Evolutionary conservation across 2,113 vertebrate species (phyloP), one percentile per base, ranked within the genome.

Genomic region (Erythrolamprus reginae): DNA sequence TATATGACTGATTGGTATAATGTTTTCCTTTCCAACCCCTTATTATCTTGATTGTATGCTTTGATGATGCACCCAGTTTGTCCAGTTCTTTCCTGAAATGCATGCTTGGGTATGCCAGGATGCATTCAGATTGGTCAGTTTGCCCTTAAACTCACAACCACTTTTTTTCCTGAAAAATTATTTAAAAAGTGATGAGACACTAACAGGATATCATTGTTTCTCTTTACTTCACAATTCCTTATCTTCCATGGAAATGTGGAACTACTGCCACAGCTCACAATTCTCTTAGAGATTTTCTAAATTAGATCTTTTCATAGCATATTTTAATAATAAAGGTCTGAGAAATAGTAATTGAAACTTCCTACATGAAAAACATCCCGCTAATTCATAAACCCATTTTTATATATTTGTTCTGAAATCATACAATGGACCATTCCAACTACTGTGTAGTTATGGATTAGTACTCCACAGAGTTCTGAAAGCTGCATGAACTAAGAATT

Each of bases 401-500:
- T 65, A 26, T 47, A 50, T 50, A 21, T 19, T 12, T 12, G 21
- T 2, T 88, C 10, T 51, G 47, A 70, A 77, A 77, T 28, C 61
- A 88, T 70, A 21, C 33, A 38, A 7, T 38, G n/a, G 10, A 51
- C n/a, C 51, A 51, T 6, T 12, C 21, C 48, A 48, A 52, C 50
- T 33, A 42, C 70, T 52, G 24, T 21, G 24, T 38, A 82, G 26
- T n/a, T 38, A 82, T 19, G 53, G 21, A 89, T 77, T 82, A 55
- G 26, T 55, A 55, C 13, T 56, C 38, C 7, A 58, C 26, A 48
- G 26, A 38, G 55, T 61, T 90, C 82, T 90, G 70, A 92, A 95
- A 90, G 50, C 65, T 83, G 26, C 70, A 53, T 82, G 6, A 0
- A 87, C n/a, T 88, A 13, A 2, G 0, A 0, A 88, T 70, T 33